phyloP scores from a whole-genome alignment of 1,140 invertebrate species.

The Bombus sylvicola region DNA sequence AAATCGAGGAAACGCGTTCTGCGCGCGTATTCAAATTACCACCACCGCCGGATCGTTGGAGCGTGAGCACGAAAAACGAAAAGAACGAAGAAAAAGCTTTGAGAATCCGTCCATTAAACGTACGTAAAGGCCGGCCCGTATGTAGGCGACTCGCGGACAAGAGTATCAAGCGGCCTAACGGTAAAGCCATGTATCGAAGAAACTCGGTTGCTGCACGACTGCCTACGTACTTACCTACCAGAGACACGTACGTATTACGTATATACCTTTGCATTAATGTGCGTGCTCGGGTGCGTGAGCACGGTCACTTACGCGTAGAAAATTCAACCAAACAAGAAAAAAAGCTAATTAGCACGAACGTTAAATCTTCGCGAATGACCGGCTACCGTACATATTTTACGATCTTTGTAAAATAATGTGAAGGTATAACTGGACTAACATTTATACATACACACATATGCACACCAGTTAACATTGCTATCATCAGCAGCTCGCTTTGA shows the following conservation, averaged over 20 bases:
- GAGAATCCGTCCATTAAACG: constrained; percentile 69
- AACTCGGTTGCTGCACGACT: constrained; percentile 74
- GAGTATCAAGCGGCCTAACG: constrained; percentile 74
- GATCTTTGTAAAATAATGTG: neutral
- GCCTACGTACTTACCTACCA: constrained; percentile 54
- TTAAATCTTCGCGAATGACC: constrained; percentile 10
- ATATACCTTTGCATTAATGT: too few species aligned
- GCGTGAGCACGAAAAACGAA: constrained; percentile 4
- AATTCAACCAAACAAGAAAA: constrained; percentile 27
- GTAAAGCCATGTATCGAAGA: constrained; percentile 77
- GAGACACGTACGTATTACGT: constrained; percentile 46
- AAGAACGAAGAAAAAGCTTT: constrained; percentile 45
- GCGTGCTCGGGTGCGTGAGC: constrained; percentile 47
- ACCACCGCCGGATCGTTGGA: neutral
- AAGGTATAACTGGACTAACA: neutral
- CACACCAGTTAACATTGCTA: neutral
- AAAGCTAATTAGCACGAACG: constrained; percentile 27
- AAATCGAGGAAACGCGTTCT: neutral
- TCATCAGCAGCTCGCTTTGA: neutral
- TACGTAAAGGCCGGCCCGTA: constrained; percentile 59
- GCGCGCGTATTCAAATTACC: neutral
- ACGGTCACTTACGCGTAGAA: neutral
- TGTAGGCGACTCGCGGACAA: constrained; percentile 68
- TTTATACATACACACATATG: neutral
- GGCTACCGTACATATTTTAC: neutral